These are phyloP conservation scores for Ditylenchus weischeri DNA, from an alignment of 2,888 invertebrate genomes.

Conservation along the genomic window DNA sequence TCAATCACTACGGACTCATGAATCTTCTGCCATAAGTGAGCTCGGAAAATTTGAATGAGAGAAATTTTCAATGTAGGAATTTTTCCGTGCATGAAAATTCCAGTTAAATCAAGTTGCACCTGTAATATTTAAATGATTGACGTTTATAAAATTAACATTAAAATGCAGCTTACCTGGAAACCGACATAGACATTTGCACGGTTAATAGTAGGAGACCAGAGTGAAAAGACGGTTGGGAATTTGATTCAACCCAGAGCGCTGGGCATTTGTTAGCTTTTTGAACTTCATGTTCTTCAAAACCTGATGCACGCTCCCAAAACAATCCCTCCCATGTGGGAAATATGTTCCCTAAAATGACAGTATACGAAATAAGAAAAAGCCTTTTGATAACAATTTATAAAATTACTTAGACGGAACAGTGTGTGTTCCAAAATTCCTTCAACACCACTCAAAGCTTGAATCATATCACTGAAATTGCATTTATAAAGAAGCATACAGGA, in stretches of 20 bases:
- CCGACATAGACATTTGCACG: conserved; percentile 73
- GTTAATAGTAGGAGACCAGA: conserved; percentile 98
- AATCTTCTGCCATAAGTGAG: conserved; percentile 99
- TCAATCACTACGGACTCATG: conserved; percentile 99
- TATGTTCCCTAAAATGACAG: conserved; percentile 74
- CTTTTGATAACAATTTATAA: not conserved
- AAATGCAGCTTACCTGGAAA: too few relatives aligned
- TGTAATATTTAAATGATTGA: conserved; percentile 71
- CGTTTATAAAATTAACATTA: conserved; percentile 7
- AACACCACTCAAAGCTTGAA: conserved; percentile 96
- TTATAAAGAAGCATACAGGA: too few relatives aligned
- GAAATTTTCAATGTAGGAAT: conserved; percentile 81
- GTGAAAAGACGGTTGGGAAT: conserved; percentile 99
- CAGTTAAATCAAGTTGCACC: conserved; percentile 95
- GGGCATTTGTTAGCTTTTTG: conserved; percentile 98
- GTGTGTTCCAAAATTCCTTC: conserved; percentile 99
- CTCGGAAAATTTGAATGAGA: conserved; percentile 97
- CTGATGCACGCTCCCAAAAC: conserved; percentile 99
- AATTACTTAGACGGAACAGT: conserved; percentile 72
- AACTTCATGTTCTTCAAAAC: conserved; percentile 99
- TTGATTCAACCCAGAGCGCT: conserved; percentile 97
- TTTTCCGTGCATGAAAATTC: conserved; percentile 99
- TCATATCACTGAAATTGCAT: conserved; percentile 74
- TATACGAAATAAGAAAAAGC: not conserved
- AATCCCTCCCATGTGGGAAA: conserved; percentile 99